Conservation (phyloP, 2,888 invertebrate genomes). For the Rhopalosiphum nymphaeae region DNA sequence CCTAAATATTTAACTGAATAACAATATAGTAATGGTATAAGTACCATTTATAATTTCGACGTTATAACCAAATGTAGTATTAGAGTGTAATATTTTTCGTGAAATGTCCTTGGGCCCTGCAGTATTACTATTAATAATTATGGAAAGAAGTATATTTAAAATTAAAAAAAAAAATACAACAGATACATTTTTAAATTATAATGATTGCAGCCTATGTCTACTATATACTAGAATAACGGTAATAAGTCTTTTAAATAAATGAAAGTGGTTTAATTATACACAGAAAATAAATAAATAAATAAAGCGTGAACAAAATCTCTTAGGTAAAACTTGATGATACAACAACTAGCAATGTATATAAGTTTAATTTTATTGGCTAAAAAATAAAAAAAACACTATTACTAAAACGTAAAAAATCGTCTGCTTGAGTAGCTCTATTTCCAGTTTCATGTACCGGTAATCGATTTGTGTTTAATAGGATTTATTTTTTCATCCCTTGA, state of each 20-base stretch:
- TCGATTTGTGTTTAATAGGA: not conserved
- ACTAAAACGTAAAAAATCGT: not conserved
- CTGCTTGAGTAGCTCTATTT: not conserved
- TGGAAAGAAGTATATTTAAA: not conserved
- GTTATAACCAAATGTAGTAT: not conserved
- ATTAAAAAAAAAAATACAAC: not conserved
- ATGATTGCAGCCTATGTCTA: not conserved
- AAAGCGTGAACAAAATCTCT: not conserved
- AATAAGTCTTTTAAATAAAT: not conserved
- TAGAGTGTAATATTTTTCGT: not conserved
- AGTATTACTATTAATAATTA: not conserved
- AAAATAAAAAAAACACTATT: not conserved
- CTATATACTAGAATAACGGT: not conserved
- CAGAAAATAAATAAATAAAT: not conserved
- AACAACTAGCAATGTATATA: not conserved
- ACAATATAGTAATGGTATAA: not conserved
- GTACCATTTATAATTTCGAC: not conserved
- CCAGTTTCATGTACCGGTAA: not conserved
- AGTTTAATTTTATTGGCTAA: not conserved
- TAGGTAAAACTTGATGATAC: not conserved
- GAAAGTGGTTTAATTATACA: not conserved
- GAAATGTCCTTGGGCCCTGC: not conserved
- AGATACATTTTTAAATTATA: not conserved
- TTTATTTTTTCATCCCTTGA: not conserved
- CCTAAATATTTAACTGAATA: not conserved